These are phyloP conservation scores for Spinus pinus DNA, from an alignment of 2,797 vertebrate genomes.

Conservation along the genomic window DNA sequence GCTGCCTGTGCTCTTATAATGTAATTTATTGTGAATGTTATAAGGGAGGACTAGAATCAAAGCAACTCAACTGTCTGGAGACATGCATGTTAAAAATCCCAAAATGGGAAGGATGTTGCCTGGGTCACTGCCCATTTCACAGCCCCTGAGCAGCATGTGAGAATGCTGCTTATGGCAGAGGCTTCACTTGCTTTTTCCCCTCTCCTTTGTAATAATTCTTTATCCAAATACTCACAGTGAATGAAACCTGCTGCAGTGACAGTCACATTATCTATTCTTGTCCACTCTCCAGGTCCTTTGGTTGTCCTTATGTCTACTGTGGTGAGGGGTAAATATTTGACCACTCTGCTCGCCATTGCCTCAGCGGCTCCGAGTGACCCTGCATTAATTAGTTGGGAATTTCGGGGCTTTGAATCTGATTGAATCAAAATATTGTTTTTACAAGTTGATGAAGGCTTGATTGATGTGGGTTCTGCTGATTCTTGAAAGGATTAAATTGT, in stretches of 20 bases:
- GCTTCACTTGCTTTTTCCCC: conserved; percentile 5
- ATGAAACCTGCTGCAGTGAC: conserved; percentile 48
- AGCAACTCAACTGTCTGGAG: conserved; percentile 20
- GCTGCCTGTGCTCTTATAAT: not conserved
- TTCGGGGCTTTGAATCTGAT: conserved; percentile 87
- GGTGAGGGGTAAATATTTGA: conserved; percentile 82
- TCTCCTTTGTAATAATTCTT: conserved; percentile 62
- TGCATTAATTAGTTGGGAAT: conserved; percentile 80
- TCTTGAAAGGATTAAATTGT: conserved; percentile 99
- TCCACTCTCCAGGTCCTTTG: conserved; percentile 56
- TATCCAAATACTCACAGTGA: conserved; percentile 55
- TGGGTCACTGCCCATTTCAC: conserved; percentile 45
- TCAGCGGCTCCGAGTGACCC: conserved; percentile 76
- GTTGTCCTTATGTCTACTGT: conserved; percentile 52
- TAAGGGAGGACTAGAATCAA: conserved; percentile 6
- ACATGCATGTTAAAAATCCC: conserved; percentile 19
- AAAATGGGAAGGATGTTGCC: conserved; percentile 18
- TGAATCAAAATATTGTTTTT: conserved; percentile 98
- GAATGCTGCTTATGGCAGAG: conserved; percentile 2
- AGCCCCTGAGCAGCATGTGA: conserved; percentile 54
- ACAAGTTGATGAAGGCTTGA: conserved; percentile 99
- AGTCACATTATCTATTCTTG: conserved; percentile 68
- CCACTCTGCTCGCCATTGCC: conserved; percentile 64
- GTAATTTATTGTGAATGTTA: conserved; percentile 37
- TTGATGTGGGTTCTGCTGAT: conserved; percentile 91